A percentile compares a stretch with the other conserved stretches of the same genome.
Evolutionary conservation across 2,888 invertebrate genomes (phyloP).

Genomic region (Phyto melanocephala): DNA sequence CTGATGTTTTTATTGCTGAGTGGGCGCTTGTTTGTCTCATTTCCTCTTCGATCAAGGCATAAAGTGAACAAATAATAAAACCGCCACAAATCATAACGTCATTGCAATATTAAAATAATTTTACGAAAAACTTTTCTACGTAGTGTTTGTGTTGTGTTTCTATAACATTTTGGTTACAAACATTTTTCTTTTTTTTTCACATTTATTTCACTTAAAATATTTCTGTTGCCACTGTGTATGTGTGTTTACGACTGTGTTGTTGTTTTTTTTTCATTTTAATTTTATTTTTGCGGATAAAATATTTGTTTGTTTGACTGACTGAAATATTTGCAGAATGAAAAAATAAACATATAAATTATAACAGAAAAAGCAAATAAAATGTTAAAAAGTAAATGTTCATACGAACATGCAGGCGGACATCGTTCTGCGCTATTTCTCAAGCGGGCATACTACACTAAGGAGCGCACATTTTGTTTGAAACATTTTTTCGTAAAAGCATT

Average conservation of each 20-base stretch:
- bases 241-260: too few relatives aligned
- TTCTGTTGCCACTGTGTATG: too few relatives aligned
- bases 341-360: not conserved
- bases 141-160: slow-evolving; percentile 26
- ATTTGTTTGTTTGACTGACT: slow-evolving; percentile 53
- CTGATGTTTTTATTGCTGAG: slow-evolving; percentile 37
- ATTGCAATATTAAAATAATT: slow-evolving; percentile 51
- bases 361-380: slow-evolving; percentile 1
- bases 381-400: not conserved
- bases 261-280: not conserved
- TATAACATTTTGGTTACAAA: slow-evolving; percentile 19
- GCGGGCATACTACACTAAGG: not conserved
- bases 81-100: slow-evolving; percentile 60
- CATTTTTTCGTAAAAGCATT: too few relatives aligned
- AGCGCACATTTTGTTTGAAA: slow-evolving; percentile 3
- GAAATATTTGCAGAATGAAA: slow-evolving; percentile 35
- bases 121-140: slow-evolving; percentile 21
- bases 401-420: not conserved
- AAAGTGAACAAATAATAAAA: slow-evolving; percentile 5
- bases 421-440: slow-evolving; percentile 3
- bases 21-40: slow-evolving; percentile 51
- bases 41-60: slow-evolving; percentile 15
- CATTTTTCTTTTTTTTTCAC: slow-evolving; percentile 38
- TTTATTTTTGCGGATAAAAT: slow-evolving; percentile 42
- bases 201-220: slow-evolving; percentile 16